A percentile compares a stretch with the other conserved stretches of the same genome.
These are phyloP conservation scores for Drosophila azteca DNA, from an alignment of 1,140 invertebrate genomes.

Conservation along the genomic window DNA sequence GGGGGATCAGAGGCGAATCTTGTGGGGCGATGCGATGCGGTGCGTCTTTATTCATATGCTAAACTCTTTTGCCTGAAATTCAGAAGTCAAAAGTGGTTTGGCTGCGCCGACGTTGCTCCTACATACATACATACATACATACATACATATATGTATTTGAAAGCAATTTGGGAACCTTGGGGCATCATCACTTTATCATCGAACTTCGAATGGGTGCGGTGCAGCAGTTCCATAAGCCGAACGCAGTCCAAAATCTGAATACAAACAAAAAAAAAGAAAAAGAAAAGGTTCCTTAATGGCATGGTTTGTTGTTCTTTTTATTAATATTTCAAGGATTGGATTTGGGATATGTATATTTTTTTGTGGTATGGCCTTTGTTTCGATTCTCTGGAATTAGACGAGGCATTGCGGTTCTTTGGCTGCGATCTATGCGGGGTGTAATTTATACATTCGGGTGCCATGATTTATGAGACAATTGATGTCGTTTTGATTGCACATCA, in stretches of 20 bases:
- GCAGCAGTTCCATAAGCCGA: conserved; percentile 46
- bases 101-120: conserved; percentile 11
- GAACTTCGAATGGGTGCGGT: conserved; percentile 62
- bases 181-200: conserved; percentile 69
- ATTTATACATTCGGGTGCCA: conserved; percentile 50
- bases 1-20: conserved; percentile 19
- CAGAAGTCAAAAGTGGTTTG: conserved; percentile 69
- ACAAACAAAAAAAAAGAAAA: conserved; percentile 11
- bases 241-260: conserved; percentile 43
- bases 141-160: conserved; percentile 69
- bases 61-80: conserved; percentile 61
- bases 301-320: conserved; percentile 39
- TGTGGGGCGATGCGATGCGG: conserved; percentile 5
- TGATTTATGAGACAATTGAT: conserved; percentile 66
- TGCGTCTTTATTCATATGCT: conserved; percentile 72
- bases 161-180: conserved; percentile 66
- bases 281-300: conserved; percentile 62
- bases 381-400: conserved; percentile 69
- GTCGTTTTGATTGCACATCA: conserved; percentile 37
- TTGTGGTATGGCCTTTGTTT: conserved; percentile 60
- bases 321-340: conserved; percentile 60
- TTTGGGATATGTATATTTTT: conserved; percentile 13
- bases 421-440: conserved; percentile 69
- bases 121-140: too few relatives aligned
- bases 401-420: conserved; percentile 61